phyloP scores from a whole-genome alignment of 1,140 invertebrate species.

The Drosophila asahinai region DNA sequence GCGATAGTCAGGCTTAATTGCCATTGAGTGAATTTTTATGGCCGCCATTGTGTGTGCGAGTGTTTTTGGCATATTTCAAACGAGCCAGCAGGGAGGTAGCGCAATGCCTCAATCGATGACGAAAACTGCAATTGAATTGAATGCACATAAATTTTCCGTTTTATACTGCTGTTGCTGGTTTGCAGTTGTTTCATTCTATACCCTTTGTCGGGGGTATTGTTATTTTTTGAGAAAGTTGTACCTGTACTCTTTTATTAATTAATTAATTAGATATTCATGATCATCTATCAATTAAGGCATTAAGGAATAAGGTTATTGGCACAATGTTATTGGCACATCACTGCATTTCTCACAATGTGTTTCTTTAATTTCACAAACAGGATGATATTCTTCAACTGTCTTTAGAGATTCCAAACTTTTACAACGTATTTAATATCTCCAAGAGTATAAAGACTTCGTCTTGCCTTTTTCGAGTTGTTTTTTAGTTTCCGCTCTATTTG shows the following conservation, averaged over 20 bases:
- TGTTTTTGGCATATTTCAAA: slow-evolving; percentile 72
- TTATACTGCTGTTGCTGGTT: slow-evolving; percentile 12
- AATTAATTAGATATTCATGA: no score
- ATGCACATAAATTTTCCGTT: slow-evolving; percentile 66
- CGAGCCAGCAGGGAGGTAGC: slow-evolving; percentile 36
- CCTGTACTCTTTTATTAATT: no score
- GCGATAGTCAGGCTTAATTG: slow-evolving; percentile 71
- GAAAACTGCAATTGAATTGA: slow-evolving; percentile 70
- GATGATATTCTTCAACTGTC: no score
- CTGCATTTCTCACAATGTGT: no score
- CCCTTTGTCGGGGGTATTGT: not conserved
- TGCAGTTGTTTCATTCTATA: slow-evolving; percentile 8
- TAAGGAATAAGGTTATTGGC: no score
- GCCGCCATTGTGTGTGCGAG: slow-evolving; percentile 50
- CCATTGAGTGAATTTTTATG: slow-evolving; percentile 76
- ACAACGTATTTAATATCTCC: no score
- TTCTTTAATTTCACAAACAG: no score
- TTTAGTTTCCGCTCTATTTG: slow-evolving; percentile 48
- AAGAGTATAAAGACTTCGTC: not conserved
- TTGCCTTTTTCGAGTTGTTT: slow-evolving; percentile 4
- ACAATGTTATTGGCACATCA: no score
- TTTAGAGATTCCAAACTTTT: no score
- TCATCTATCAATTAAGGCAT: no score
- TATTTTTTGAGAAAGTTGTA: not conserved
- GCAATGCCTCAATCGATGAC: slow-evolving; percentile 46